Evolutionary conservation across 2,797 vertebrate genomes (phyloP).

Genomic region (Phrynocephalus guinanensis): DNA sequence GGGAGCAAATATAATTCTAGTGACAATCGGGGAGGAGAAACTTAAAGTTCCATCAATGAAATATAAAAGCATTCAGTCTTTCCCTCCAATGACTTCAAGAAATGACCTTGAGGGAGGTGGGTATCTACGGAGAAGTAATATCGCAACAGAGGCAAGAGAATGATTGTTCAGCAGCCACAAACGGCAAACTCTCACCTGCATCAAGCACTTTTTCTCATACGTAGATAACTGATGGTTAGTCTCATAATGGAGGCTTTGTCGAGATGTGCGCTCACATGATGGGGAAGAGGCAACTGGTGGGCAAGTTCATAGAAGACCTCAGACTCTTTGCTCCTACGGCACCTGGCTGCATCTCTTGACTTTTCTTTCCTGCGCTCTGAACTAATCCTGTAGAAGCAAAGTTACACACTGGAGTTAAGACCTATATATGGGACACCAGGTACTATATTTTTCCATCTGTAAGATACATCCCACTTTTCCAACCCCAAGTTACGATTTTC

Average conservation of each 20-base stretch:
- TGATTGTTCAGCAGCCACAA: neutral
- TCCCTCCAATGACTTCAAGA: neutral
- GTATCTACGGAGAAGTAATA: neutral
- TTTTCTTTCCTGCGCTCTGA: slow-evolving; percentile 97
- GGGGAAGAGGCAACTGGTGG: slow-evolving; percentile 93
- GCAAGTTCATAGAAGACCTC: slow-evolving; percentile 97
- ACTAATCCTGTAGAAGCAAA: slow-evolving; percentile 84
- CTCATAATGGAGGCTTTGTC: slow-evolving; percentile 99
- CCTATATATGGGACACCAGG: neutral
- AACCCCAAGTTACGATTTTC: no score
- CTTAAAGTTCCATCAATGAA: neutral
- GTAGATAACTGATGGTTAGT: slow-evolving; percentile 96
- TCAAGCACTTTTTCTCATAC: slow-evolving; percentile 91
- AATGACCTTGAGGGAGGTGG: neutral
- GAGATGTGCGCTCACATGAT: slow-evolving; percentile 91
- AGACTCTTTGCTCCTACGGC: slow-evolving; percentile 93
- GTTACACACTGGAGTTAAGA: neutral
- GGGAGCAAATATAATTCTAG: neutral
- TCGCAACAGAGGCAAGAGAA: neutral
- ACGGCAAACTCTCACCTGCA: slow-evolving; percentile 80
- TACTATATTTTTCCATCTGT: no score
- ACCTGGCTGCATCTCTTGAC: slow-evolving; percentile 94
- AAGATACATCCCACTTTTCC: no score
- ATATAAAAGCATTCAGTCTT: neutral
- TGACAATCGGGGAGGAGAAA: neutral